Percentiles rank a stretch among this genome's conserved stretches.
Conservation (phyloP, 53 echinoderm and acorn worm species). For the Patiria pectinifera region DNA sequence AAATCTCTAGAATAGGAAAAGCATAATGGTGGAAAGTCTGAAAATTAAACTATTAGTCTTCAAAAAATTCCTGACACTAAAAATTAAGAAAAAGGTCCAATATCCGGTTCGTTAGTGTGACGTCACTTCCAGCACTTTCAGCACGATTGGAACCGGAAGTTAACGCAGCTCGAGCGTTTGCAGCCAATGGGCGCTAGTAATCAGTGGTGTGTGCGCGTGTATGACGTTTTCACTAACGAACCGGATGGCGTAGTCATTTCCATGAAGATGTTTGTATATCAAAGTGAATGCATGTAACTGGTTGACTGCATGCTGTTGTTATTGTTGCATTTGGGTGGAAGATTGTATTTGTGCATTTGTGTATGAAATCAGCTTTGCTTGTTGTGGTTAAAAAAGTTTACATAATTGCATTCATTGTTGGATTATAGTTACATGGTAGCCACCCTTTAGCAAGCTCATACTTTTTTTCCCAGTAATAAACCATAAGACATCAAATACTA, state of each 20-base stretch:
- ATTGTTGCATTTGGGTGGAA: neutral
- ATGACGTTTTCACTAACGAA: too few relatives aligned
- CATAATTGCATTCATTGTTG: neutral
- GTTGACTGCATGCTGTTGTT: neutral
- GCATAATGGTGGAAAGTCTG: neutral
- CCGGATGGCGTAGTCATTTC: neutral
- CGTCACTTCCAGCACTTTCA: too few relatives aligned
- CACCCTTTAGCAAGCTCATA: too few relatives aligned
- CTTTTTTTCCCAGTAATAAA: too few relatives aligned
- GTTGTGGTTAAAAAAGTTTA: neutral
- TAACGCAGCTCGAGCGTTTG: too few relatives aligned
- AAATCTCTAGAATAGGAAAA: too few relatives aligned
- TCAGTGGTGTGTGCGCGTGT: too few relatives aligned
- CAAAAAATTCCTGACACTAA: neutral
- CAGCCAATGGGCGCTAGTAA: too few relatives aligned
- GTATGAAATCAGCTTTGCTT: neutral
- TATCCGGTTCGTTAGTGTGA: too few relatives aligned
- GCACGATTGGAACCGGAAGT: too few relatives aligned
- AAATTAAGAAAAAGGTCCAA: neutral
- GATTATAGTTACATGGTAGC: neutral
- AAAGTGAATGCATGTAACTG: neutral
- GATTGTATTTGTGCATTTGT: neutral
- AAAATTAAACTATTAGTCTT: too few relatives aligned
- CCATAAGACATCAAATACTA: too few relatives aligned
- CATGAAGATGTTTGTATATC: neutral